Percentiles rank a stretch among this genome's conserved stretches.
phyloP scores from a whole-genome alignment of 2,113 vertebrate genomes.

The Chinchilla lanigera region DNA sequence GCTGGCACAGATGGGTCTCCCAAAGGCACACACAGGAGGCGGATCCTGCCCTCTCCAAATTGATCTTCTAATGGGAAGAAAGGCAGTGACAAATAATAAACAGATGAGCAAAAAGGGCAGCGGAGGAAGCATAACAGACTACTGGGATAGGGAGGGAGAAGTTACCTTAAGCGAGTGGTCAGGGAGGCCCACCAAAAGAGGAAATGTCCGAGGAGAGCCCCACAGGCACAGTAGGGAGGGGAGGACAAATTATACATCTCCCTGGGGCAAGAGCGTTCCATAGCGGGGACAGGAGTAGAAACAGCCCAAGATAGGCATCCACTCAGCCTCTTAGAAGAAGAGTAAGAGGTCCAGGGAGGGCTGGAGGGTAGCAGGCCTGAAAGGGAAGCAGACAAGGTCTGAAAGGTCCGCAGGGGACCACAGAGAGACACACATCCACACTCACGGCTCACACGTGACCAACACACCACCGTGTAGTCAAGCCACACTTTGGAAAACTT shows the following conservation, averaged over 20 bases:
- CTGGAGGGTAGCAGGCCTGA: fast-evolving
- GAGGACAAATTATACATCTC: too few species aligned
- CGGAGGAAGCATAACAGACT: neutral
- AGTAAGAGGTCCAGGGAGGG: fast-evolving
- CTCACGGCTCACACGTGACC: fast-evolving
- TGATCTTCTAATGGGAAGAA: neutral
- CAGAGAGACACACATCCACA: fast-evolving
- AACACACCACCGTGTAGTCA: fast-evolving
- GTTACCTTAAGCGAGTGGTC: neutral
- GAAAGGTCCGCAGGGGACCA: fast-evolving
- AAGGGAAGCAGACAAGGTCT: neutral
- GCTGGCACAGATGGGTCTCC: neutral
- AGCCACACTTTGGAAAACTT: neutral
- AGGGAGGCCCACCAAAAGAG: neutral
- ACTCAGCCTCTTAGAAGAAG: neutral
- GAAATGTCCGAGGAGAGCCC: neutral
- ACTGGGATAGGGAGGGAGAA: neutral
- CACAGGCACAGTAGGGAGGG: fast-evolving
- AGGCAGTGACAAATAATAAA: too few species aligned
- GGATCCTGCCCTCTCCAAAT: neutral
- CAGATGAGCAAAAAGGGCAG: fast-evolving
- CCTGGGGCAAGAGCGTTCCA: neutral
- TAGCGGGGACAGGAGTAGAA: neutral
- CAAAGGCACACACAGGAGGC: neutral
- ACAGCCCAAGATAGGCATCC: neutral